Conservation (phyloP, 2,888 invertebrate genomes). For the Pristionchus entomophagus region DNA sequence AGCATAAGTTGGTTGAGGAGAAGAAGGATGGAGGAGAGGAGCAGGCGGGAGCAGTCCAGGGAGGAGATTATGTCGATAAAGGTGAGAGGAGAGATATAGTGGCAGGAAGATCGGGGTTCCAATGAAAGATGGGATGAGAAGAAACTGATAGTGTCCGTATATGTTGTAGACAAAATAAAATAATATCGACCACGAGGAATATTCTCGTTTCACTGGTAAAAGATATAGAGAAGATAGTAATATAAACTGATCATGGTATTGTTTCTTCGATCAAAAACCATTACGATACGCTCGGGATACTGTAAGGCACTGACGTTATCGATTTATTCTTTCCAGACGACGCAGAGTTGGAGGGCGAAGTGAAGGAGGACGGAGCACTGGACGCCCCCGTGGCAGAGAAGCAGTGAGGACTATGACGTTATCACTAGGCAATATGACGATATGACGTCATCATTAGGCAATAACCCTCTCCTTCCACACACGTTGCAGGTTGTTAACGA, state of each 20-base stretch:
- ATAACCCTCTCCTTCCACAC: background rate
- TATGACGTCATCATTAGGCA: background rate
- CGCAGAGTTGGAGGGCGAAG: slow-evolving; percentile 11
- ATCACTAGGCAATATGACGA: background rate
- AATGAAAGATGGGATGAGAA: too few relatives aligned
- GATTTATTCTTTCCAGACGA: background rate
- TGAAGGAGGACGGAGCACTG: slow-evolving; percentile 37
- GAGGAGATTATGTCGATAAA: slow-evolving; percentile 46
- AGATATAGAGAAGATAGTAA: background rate
- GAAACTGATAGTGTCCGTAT: too few relatives aligned
- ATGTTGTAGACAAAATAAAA: too few relatives aligned
- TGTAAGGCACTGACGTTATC: too few relatives aligned
- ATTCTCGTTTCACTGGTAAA: background rate
- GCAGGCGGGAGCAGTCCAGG: slow-evolving; percentile 26
- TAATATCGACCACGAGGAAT: too few relatives aligned
- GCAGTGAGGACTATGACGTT: background rate
- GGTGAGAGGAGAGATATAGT: slow-evolving; percentile 2
- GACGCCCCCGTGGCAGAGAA: slow-evolving; percentile 11
- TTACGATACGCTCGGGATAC: too few relatives aligned
- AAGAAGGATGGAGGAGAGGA: background rate
- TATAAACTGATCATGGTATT: background rate
- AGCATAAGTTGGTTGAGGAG: slow-evolving; percentile 23
- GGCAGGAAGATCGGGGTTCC: background rate
- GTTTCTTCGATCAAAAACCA: background rate
- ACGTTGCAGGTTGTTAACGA: background rate